A percentile compares a stretch with the other conserved stretches of the same genome.
Evolutionary conservation across 2,113 vertebrate genomes (phyloP).

Genomic region (Acanthisitta chloris): DNA sequence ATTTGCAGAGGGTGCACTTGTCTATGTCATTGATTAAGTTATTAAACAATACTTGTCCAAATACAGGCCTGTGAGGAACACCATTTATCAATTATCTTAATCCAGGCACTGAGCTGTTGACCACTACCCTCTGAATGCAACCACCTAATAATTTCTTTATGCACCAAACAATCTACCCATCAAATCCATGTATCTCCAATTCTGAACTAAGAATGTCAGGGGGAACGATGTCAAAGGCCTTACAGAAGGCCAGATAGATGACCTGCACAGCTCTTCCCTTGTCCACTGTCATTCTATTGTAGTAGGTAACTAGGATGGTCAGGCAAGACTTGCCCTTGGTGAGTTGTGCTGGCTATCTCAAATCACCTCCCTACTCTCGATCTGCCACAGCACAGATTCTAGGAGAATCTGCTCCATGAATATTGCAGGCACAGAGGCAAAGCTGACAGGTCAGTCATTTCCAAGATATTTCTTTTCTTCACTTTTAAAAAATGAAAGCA

Average conservation of each 20-base stretch:
- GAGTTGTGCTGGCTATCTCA: background rate
- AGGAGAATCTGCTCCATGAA: background rate
- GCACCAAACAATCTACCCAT: background rate
- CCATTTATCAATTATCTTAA: background rate
- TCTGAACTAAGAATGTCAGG: background rate
- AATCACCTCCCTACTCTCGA: background rate
- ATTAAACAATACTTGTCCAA: background rate
- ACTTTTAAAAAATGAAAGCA: background rate
- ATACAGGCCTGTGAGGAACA: fast-evolving
- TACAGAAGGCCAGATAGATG: background rate
- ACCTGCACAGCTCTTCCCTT: background rate
- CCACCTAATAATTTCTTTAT: background rate
- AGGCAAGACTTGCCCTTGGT: background rate
- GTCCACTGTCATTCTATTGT: background rate
- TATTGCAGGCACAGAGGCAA: background rate
- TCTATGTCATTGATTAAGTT: background rate
- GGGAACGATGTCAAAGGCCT: background rate
- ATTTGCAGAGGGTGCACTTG: background rate
- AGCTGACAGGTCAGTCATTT: background rate
- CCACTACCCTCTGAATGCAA: background rate
- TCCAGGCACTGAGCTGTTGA: fast-evolving
- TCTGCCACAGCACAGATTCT: background rate
- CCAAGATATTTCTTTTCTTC: background rate
- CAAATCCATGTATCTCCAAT: background rate
- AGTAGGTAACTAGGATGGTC: background rate